A percentile compares a stretch with the other conserved stretches of the same genome.
These are phyloP conservation scores for Heterodera schachtii DNA, from an alignment of 1,140 invertebrate genomes.

Conservation along the genomic window DNA sequence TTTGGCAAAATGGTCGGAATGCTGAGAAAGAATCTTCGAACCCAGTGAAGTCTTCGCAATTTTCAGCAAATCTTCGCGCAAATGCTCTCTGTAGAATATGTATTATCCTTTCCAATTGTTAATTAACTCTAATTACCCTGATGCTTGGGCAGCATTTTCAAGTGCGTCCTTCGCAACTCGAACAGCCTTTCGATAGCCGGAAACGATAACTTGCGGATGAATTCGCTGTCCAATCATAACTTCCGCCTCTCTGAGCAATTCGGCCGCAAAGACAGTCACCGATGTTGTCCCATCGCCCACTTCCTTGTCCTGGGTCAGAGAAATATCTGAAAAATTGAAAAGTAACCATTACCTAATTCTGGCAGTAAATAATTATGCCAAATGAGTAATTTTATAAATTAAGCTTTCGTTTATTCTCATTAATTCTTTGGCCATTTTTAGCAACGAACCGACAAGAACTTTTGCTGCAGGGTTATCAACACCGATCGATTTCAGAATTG, in stretches of 20 bases:
- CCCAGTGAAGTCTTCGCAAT: conserved; percentile 96
- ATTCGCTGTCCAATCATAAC: conserved; percentile 88
- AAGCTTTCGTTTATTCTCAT: too few relatives aligned
- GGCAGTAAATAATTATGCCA: conserved; percentile 22
- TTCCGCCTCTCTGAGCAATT: conserved; percentile 92
- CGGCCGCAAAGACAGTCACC: conserved; percentile 92
- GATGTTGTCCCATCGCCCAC: conserved; percentile 99
- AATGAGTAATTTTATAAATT: not conserved
- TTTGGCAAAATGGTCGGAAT: conserved; percentile 94
- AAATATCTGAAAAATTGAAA: conserved; percentile 77
- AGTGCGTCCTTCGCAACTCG: conserved; percentile 82
- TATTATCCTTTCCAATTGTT: not conserved
- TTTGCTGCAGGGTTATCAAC: conserved; percentile 99
- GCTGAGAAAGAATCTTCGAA: conserved; percentile 95
- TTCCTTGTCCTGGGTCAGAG: conserved; percentile 97
- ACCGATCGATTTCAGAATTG: conserved; percentile 91
- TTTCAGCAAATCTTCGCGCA: conserved; percentile 87
- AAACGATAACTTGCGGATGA: conserved; percentile 96
- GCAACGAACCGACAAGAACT: conserved; percentile 79
- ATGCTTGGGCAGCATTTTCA: conserved; percentile 77
- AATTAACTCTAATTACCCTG: conserved; percentile 69
- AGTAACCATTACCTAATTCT: conserved; percentile 25
- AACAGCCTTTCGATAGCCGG: conserved; percentile 87
- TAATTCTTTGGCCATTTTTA: conserved; percentile 4
- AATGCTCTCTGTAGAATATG: conserved; percentile 71